Base-by-base conservation (phyloP, 2,113 vertebrate genomes). In the Xiphias gladius region DNA sequence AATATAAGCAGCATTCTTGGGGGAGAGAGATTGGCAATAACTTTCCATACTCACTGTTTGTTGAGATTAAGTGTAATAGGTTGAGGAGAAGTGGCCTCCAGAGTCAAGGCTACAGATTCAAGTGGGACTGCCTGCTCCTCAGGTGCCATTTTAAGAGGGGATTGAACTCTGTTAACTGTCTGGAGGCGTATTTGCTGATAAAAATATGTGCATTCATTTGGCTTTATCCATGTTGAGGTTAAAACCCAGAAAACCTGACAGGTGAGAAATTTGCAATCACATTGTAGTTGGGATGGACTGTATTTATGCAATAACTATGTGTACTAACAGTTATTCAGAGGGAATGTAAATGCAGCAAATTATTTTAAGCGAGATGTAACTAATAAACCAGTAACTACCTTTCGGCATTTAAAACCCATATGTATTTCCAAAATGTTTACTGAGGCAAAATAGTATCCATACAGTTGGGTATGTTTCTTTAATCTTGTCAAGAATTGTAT, bases 31-130 rank as follows among this genome's bases (percentile, higher is more conserved):
- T 87, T 92, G 88, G 87, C 82, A 86, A 90, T 90, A 89, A 90
- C 86, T 89, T n/a, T n/a, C n/a, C n/a, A n/a, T n/a, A 72, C 77
- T 81, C 73, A 64, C 79, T 7, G 57, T 88, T 93, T 83, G 86
- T 79, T 83, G 85, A 91, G 91, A 92, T 94, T 87, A 86, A 94
- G 85, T 83, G 78, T 83, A 90, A 91, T 73, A 67, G 79, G 76
- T 84, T 88, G 76, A 83, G 43, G 58, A 30, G 84, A 64, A 43
- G 65, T 63, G 50, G 68, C 73, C 81, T 88, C 68, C 43, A 48
- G 59, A 81, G 83, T 75, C 82, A 85, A 82, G 83, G 61, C 84
- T 80, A 57, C 66, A 74, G 59, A 86, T 88, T 86, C 71, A 73
- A 80, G 79, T 77, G 71, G 54, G 70, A 87, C 76, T 46, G 64